phyloP scores from a whole-genome alignment of 2,113 vertebrate species.

The Tragelaphus strepsiceros region DNA sequence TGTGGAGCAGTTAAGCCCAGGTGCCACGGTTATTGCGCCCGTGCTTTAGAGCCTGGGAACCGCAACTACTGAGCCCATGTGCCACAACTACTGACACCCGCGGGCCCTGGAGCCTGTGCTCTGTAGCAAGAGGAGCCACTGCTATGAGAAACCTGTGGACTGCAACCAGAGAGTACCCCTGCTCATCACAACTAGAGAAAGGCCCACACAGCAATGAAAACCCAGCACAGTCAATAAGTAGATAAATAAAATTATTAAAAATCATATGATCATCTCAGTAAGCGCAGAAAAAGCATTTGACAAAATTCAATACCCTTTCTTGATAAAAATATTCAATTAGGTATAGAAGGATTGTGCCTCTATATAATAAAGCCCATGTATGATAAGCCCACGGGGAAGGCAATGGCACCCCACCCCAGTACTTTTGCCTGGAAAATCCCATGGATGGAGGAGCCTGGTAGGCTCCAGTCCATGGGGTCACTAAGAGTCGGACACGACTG shows the following conservation, averaged over 20 bases:
- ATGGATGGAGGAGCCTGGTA: no score
- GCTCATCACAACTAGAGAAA: neutral
- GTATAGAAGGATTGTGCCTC: neutral
- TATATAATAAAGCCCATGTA: neutral
- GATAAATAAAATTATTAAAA: neutral
- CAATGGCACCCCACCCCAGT: no score
- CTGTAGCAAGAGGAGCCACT: neutral
- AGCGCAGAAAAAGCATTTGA: neutral
- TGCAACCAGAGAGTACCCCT: neutral
- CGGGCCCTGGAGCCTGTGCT: neutral
- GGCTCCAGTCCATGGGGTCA: no score
- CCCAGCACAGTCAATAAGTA: neutral
- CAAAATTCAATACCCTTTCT: neutral
- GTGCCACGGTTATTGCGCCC: neutral
- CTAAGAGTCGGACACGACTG: no score
- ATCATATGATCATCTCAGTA: neutral
- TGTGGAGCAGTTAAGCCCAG: neutral
- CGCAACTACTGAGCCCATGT: neutral
- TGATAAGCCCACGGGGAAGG: neutral
- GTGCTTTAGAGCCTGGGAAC: neutral
- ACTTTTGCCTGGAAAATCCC: no score
- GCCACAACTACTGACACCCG: accelerated
- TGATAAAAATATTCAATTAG: neutral
- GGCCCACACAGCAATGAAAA: neutral
- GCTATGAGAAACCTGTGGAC: neutral